Percentiles rank a stretch among this genome's conserved stretches.
Evolutionary conservation across 2,888 invertebrate species (phyloP).

Genomic region (Mythimna loreyi): DNA sequence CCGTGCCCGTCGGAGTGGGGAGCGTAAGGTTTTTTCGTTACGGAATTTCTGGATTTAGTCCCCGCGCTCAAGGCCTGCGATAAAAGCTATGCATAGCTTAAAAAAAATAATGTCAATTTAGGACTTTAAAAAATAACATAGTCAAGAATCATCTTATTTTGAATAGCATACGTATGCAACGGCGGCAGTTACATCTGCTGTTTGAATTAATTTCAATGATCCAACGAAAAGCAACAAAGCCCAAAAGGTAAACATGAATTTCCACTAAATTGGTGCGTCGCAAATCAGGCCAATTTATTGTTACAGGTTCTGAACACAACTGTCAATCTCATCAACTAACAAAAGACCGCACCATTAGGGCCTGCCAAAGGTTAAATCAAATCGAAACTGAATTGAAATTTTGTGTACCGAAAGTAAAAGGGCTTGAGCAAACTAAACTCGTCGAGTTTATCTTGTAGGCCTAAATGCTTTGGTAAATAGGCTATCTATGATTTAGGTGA

Average conservation of each 20-base stretch:
- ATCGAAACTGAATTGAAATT: conserved; percentile 20
- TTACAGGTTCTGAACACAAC: conserved; percentile 12
- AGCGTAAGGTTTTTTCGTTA: too few species aligned
- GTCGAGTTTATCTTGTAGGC: conserved; percentile 15
- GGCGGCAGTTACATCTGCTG: not conserved
- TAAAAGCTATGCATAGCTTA: too few species aligned
- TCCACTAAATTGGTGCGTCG: not conserved
- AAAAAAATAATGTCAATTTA: too few species aligned
- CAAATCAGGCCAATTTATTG: conserved; percentile 4
- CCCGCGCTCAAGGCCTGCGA: too few species aligned
- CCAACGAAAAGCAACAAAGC: not conserved
- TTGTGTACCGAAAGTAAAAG: conserved; percentile 14
- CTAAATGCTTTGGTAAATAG: not conserved
- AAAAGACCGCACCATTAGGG: conserved; percentile 18
- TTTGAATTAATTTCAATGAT: not conserved
- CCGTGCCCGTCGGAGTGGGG: too few species aligned
- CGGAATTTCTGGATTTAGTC: too few species aligned
- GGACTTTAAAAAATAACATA: not conserved
- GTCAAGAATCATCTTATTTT: not conserved
- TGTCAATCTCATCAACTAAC: conserved; percentile 28
- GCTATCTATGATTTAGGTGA: conserved; percentile 1
- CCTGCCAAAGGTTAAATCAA: conserved; percentile 11
- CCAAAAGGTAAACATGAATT: not conserved
- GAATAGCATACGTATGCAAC: not conserved
- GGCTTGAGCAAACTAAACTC: conserved; percentile 23